Evolutionary conservation across 2,113 vertebrate species (phyloP).

Genomic region (Pluvianellus socialis): DNA sequence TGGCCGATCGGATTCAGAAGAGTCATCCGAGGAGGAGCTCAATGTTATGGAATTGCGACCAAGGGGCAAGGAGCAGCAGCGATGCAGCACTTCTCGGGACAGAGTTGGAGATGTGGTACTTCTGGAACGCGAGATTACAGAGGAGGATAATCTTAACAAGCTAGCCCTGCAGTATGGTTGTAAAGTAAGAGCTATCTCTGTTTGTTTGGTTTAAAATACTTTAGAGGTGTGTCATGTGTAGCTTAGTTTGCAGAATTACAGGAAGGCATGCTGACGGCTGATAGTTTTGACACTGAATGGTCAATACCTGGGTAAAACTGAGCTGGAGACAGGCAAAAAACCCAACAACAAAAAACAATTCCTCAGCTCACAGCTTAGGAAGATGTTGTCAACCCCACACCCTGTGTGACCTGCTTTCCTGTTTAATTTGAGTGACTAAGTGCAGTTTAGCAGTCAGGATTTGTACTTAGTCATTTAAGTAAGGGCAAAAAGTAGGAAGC

Average conservation of each 20-base stretch:
- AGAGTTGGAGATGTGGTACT: constrained; percentile 71
- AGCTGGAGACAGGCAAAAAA: not conserved
- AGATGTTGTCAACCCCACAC: not conserved
- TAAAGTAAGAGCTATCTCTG: constrained; percentile 77
- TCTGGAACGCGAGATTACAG: constrained; percentile 80
- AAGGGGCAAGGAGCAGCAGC: constrained; percentile 62
- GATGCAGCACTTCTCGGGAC: not conserved
- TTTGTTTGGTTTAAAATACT: not conserved
- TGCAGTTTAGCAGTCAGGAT: not conserved
- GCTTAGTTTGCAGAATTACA: not conserved
- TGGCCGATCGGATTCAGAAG: constrained; percentile 57
- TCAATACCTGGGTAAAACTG: not conserved
- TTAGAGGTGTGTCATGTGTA: accelerated
- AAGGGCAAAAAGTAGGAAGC: not conserved
- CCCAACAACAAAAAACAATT: not conserved
- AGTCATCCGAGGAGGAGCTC: constrained; percentile 84
- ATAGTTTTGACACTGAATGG: not conserved
- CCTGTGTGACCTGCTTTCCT: not conserved
- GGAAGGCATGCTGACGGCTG: not conserved
- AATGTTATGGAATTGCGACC: constrained; percentile 75
- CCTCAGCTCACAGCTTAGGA: not conserved
- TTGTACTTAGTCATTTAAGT: not conserved
- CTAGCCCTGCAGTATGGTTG: constrained; percentile 94
- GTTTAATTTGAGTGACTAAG: not conserved
- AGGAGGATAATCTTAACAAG: constrained; percentile 89